These are phyloP conservation scores for Drosophila orena DNA, from an alignment of 1,140 invertebrate species.

Conservation along the genomic window DNA sequence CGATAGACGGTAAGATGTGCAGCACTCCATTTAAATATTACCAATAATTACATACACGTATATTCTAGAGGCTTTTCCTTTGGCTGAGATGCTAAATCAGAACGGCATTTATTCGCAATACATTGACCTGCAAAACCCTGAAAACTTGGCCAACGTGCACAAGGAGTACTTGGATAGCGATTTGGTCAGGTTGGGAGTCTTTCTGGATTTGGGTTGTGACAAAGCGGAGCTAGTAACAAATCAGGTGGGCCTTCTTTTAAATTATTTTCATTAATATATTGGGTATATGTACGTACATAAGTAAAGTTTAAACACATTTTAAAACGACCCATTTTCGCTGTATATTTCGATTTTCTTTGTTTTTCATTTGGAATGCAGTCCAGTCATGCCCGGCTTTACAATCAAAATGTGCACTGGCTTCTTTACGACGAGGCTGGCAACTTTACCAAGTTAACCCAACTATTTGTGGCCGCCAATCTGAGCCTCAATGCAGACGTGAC, in stretches of 20 bases:
- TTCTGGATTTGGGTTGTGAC: conserved; percentile 65
- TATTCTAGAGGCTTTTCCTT: conserved; percentile 30
- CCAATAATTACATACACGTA: not conserved
- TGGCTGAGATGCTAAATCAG: conserved; percentile 41
- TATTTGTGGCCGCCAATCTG: conserved; percentile 58
- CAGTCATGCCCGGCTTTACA: conserved; percentile 53
- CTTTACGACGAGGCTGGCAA: conserved; percentile 62
- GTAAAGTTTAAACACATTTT: too few relatives aligned
- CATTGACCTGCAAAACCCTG: conserved; percentile 42
- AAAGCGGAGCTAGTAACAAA: conserved; percentile 45
- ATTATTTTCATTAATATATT: not conserved
- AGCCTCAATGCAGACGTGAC: conserved; percentile 72
- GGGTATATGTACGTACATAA: not conserved
- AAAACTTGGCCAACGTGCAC: conserved; percentile 35
- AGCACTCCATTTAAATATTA: not conserved
- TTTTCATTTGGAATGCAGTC: conserved; percentile 38
- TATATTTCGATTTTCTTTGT: too few relatives aligned
- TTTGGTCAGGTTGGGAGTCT: conserved; percentile 52
- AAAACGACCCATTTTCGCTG: not conserved
- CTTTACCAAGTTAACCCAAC: conserved; percentile 27
- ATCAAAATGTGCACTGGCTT: conserved; percentile 63
- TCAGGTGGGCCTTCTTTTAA: conserved; percentile 34
- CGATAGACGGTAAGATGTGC: conserved; percentile 30
- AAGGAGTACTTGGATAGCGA: conserved; percentile 59
- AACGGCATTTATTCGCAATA: conserved; percentile 60